Evolutionary conservation across 1,140 invertebrate genomes (phyloP).

Genomic region (Bombus superbus): DNA sequence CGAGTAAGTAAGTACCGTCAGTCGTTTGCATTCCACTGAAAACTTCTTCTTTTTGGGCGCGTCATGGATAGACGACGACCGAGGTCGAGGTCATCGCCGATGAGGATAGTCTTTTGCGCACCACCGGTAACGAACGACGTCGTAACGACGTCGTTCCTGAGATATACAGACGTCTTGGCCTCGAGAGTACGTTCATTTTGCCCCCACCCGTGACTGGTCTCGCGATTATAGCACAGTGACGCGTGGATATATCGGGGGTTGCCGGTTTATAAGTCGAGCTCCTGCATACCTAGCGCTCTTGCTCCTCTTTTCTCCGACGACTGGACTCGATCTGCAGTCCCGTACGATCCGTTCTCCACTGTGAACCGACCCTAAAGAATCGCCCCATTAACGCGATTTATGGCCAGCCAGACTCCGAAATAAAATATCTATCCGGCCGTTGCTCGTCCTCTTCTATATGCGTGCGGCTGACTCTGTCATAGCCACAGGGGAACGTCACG

Average conservation of each 20-base stretch:
- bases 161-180: conserved; percentile 73
- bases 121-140: conserved; percentile 63
- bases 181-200: conserved; percentile 56
- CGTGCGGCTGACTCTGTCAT: conserved; percentile 49
- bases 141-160: conserved; percentile 77
- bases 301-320: not conserved
- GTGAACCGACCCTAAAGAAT: conserved; percentile 70
- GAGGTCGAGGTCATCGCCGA: conserved; percentile 56
- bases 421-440: conserved; percentile 65
- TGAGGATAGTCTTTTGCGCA: conserved; percentile 50
- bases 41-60: conserved; percentile 21
- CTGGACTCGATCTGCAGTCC: not conserved
- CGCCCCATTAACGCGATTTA: conserved; percentile 75
- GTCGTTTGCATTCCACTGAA: not conserved
- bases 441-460: conserved; percentile 14
- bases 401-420: conserved; percentile 61
- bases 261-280: conserved; percentile 71
- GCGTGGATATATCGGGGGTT: conserved; percentile 61
- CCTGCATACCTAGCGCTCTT: conserved; percentile 60
- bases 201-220: not conserved
- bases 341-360: conserved; percentile 51
- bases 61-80: conserved; percentile 41
- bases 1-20: too few species aligned
- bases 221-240: conserved; percentile 71
- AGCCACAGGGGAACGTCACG: conserved; percentile 43